These are phyloP conservation scores for Amblyopsis hoosieri DNA, from an alignment of 2,797 vertebrate species.

Conservation along the genomic window DNA sequence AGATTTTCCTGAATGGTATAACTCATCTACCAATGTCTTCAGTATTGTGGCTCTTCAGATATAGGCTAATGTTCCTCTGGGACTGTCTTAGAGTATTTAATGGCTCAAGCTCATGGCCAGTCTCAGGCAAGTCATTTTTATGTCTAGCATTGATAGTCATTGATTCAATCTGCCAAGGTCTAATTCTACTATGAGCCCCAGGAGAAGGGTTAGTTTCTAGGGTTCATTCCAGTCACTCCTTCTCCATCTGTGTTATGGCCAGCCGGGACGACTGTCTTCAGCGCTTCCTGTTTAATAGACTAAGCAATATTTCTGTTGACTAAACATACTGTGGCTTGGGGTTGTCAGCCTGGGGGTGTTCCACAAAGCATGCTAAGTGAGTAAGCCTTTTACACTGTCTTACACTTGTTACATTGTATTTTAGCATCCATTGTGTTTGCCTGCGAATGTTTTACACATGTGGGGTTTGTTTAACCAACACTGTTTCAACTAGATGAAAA, in stretches of 20 bases:
- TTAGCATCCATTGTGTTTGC: too few species aligned
- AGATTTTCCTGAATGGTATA: neutral
- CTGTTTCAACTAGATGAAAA: too few species aligned
- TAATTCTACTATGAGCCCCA: conserved; percentile 44
- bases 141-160: conserved; percentile 51
- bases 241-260: conserved; percentile 49
- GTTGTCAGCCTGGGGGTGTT: too few species aligned
- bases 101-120: conserved; percentile 27
- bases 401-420: too few species aligned
- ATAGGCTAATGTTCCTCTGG: conserved; percentile 10
- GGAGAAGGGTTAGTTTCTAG: conserved; percentile 42
- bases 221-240: conserved; percentile 44
- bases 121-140: conserved; percentile 53
- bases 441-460: too few species aligned
- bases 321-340: conserved; percentile 7
- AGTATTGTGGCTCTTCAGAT: conserved; percentile 22
- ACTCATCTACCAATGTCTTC: conserved; percentile 3
- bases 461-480: too few species aligned
- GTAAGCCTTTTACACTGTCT: too few species aligned
- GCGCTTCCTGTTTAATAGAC: conserved; percentile 45
- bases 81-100: conserved; percentile 15
- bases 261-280: conserved; percentile 31
- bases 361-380: too few species aligned
- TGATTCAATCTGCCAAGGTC: conserved; percentile 57
- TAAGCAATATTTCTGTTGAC: conserved; percentile 15